Evolutionary conservation across 2,797 vertebrate genomes (phyloP), one percentile per base, ranked within the genome.

Genomic region (Anguilla anguilla): DNA sequence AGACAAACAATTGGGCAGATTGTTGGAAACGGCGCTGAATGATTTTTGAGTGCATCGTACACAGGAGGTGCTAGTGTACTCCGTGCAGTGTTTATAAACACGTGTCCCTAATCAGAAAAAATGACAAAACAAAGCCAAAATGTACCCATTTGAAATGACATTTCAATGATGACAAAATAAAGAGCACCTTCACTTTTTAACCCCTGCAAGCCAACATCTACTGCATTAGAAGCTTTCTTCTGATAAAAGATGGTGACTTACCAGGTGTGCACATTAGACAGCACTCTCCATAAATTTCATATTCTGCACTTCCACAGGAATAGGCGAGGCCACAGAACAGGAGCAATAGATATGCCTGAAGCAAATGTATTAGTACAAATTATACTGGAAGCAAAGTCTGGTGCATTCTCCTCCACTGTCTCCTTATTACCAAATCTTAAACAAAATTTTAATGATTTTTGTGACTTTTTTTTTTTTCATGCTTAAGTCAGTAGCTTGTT

Each of bases 11-110:
- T 64, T 0, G 0, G 0, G 86, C 0, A n/a, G 49, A 1, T 91
- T 88, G 6, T 85, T 94, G 0, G 84, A 83, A 0, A 5, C 2
- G 31, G 91, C 72, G 11, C 85, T 90, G 84, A 55, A 94, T 0
- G 93, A 91, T 22, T 87, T 87, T 0, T 0, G 19, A 19, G 0
- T 0, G 0, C 94, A 95, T 1, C 69, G 6, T 2, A 22, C 3
- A 90, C 94, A 95, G 0, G 86, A 86, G 0, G 93, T 94, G 9
- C 39, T 86, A 0, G 28, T 87, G 13, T 1, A 4, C 5, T 82
- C 57, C 64, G 84, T 85, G 57, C 84, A 85, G 57, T 85, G 84
- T 31, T 64, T 39, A 53, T 85, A 22, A 43, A 85, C 84, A 61
- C 7, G 57, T 3, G 0, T 43, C 35, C 84, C 84, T 85, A 83